Conservation (phyloP, 2,113 vertebrate genomes). For the Casuarius casuarius region DNA sequence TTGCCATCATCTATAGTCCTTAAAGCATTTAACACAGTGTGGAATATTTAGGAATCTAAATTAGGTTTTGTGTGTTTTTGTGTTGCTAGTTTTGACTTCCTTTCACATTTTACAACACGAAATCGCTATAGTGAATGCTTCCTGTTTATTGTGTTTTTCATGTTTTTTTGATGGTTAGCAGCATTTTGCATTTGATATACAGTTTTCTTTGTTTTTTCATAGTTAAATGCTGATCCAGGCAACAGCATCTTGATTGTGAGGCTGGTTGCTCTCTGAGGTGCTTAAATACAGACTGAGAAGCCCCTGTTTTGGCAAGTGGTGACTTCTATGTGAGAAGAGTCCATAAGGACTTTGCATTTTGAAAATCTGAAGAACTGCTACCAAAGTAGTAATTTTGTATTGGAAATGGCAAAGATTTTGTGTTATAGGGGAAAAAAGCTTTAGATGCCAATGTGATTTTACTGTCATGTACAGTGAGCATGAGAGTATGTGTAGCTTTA, state of each 20-base stretch:
- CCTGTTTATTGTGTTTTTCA: background rate
- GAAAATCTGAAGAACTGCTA: background rate
- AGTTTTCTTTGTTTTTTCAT: background rate
- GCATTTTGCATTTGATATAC: background rate
- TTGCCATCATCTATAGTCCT: background rate
- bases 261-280: background rate
- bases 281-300: background rate
- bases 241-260: background rate
- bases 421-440: background rate
- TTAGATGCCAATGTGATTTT: background rate
- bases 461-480: background rate
- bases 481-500: fast-evolving
- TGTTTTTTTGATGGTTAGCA: background rate
- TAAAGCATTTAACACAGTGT: background rate
- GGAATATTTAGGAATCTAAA: background rate
- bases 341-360: background rate
- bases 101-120: background rate
- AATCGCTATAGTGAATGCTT: background rate
- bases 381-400: background rate
- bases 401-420: background rate
- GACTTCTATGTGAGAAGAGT: background rate
- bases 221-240: background rate
- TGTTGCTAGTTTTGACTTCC: background rate
- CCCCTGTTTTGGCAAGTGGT: background rate
- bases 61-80: background rate